These are phyloP conservation scores for Papilio protenor DNA, from an alignment of 2,888 invertebrate species.

Conservation along the genomic window DNA sequence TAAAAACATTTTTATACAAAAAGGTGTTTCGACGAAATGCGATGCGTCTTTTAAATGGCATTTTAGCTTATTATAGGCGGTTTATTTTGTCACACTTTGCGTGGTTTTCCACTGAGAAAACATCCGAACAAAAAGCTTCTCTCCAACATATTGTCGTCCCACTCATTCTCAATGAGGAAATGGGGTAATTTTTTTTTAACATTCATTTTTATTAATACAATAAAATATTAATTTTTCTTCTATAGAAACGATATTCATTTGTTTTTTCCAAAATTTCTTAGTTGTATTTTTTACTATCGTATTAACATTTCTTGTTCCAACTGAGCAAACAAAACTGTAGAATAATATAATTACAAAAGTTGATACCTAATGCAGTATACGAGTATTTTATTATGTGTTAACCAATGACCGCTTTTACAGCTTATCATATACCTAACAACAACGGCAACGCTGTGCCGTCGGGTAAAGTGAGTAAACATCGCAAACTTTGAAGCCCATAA, in stretches of 20 bases:
- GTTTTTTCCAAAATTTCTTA: too few relatives aligned
- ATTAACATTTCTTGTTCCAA: not conserved
- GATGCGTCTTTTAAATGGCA: constrained; percentile 7
- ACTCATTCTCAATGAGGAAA: not conserved
- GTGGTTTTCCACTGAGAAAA: not conserved
- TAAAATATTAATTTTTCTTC: not conserved
- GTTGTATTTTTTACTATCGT: not conserved
- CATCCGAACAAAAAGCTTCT: not conserved
- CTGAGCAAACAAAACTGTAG: not conserved
- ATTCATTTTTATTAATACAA: not conserved
- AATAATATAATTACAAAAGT: too few relatives aligned
- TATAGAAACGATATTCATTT: not conserved
- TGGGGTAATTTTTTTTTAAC: not conserved
- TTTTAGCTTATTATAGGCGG: not conserved
- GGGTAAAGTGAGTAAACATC: not conserved
- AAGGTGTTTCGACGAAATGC: constrained; percentile 4
- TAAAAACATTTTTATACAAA: not conserved
- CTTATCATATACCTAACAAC: not conserved
- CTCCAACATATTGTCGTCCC: too few relatives aligned
- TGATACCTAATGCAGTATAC: not conserved
- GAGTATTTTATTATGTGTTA: not conserved
- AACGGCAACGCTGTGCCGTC: not conserved
- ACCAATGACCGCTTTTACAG: not conserved
- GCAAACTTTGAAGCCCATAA: not conserved
- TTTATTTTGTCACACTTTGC: not conserved